Base-by-base conservation (phyloP, 2,797 vertebrate genomes). In the Hemibagrus guttatus region DNA sequence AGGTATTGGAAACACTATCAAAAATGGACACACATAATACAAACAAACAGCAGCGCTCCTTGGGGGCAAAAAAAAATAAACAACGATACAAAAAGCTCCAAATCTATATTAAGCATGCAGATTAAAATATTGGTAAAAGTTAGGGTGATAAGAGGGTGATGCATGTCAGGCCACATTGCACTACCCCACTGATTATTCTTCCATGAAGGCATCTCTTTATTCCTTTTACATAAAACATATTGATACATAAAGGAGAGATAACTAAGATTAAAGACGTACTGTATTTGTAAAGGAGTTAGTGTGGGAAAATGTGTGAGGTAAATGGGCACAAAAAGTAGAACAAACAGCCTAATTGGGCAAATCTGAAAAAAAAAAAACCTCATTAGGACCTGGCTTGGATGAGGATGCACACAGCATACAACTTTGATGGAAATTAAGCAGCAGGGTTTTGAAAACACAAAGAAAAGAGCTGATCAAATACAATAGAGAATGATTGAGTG, bases 381-480 rank as follows among this genome's bases (percentile, higher is more conserved):
- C 85, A 83, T 85, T 88, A 87, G 64, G 35, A 66, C 28, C 5
- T 14, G 61, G 35, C 46, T 68, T 49, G 56, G 54, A 49, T 35
- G 35, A 85, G 63, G 58, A 39, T 17, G 4, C 80, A 80, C 28
- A 75, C 66, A 68, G 23, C 7, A 17, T 81, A 28, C 79, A 63
- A 59, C 79, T n/a, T 84, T 87, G 75, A 84, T 84, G 61, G 39
- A 86, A 84, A 86, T 87, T 58, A 87, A 76, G 68, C 81, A 75
- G 64, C 54, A 82, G 74, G 16, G 63, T 52, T 81, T 71, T 82
- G 69, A 14, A 56, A 83, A 85, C 52, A 82, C 75, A 85, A 87
- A 66, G 58, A 86, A 85, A 66, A 66, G 56, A 14, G 2, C 78
- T 72, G 49, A 83, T 23, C 64, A 52, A 35, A 31, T 72, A 78